Evolutionary conservation across 2,797 vertebrate genomes (phyloP), one percentile per base, ranked within the genome.

Genomic region (Molossus molossus): DNA sequence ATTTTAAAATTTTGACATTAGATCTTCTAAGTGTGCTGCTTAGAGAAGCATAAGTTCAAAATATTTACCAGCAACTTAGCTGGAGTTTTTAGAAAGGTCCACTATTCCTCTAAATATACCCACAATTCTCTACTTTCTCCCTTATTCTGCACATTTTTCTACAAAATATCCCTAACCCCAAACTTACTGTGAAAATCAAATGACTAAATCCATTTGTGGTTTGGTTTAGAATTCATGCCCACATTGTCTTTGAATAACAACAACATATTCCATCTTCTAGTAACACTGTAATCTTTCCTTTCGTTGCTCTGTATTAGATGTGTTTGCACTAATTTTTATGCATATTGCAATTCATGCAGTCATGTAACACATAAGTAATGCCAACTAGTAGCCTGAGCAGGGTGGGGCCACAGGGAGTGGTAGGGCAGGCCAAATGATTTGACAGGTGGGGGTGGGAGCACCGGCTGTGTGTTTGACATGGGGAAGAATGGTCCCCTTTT

Each of bases 141-240:
- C 80, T 60, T 37, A 58, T 73, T 73, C 21, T 85, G 20, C 27
- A 73, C 0, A 40, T 37, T 87, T 84, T 85, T 15, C 50, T 85
- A 29, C 8, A 73, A 95, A 96, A 70, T 89, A 75, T 57, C 20
- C 18, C 2, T 76, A 15, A 85, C 58, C 9, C 67, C 45, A 88
- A 92, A 91, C 33, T 93, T 69, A 2, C 77, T 93, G 85, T 91
- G 53, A 90, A 90, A 79, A 8, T 55, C 23, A 96, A 33, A 21
- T 33, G 58, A 7, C 64, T 92, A 92, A 96, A 84, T 85, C 9
- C 76, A 33, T 29, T 40, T 57, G 55, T 48, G 53, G 12, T 87
- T 90, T 72, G 65, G 23, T 65, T 87, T 53, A 65, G 69, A 90
- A 73, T 87, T 83, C 58, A 58, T 75, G 67, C 40, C 8, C 79